A percentile compares a stretch with the other conserved stretches of the same genome.
These are phyloP conservation scores for Xenus cinereus DNA, from an alignment of 2,113 vertebrate genomes.

Conservation along the genomic window DNA sequence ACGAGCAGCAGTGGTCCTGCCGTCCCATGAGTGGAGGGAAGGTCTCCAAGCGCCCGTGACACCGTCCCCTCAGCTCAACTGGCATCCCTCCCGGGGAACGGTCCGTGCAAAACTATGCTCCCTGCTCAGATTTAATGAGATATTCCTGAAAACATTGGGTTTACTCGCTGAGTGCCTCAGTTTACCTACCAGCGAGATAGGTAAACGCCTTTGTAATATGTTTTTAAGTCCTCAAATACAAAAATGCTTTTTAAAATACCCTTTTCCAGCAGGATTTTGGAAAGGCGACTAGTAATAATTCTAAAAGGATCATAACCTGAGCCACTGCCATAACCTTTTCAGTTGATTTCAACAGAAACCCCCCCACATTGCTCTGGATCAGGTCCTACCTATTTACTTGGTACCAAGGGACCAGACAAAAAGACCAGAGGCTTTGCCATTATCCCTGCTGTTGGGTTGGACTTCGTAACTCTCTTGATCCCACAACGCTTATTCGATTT, in stretches of 20 bases:
- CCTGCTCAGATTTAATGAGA: not conserved
- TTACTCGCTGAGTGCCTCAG: not conserved
- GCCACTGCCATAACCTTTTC: not conserved
- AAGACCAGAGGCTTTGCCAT: not conserved
- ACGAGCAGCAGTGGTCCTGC: not conserved
- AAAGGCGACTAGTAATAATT: not conserved
- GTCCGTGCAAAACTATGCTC: accelerated
- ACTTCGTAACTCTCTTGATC: not conserved
- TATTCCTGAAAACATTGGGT: not conserved
- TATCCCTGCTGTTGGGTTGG: not conserved
- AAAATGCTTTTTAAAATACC: not conserved
- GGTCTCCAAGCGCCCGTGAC: not conserved
- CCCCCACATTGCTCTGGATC: not conserved
- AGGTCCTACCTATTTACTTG: not conserved
- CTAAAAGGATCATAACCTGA: not conserved
- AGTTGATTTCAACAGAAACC: not conserved
- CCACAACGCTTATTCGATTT: not conserved
- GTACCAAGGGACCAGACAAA: not conserved
- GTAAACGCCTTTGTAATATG: accelerated
- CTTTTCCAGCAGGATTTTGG: not conserved
- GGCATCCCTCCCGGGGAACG: accelerated
- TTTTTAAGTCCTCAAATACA: not conserved
- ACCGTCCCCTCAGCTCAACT: accelerated
- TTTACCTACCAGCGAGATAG: not conserved
- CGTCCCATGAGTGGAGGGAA: not conserved